These are phyloP conservation scores for Lophotriccus pileatus DNA, from an alignment of 2,797 vertebrate genomes.

Conservation along the genomic window DNA sequence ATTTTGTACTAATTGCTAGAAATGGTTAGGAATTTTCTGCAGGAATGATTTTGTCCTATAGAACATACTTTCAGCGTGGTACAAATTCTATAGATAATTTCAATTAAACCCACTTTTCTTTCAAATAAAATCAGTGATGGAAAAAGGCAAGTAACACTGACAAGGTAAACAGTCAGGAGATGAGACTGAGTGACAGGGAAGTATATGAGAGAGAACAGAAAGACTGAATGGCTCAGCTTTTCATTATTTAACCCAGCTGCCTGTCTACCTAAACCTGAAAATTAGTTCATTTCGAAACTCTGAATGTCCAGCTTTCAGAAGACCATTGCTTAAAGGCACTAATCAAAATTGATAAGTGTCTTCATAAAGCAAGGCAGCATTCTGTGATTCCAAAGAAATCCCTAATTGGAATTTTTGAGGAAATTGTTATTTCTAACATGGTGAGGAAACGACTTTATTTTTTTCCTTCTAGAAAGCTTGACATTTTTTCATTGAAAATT, in stretches of 20 bases:
- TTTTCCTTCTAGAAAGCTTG: accelerated
- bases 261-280: neutral
- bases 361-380: neutral
- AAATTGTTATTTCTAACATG: neutral
- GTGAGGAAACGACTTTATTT: accelerated
- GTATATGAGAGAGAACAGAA: neutral
- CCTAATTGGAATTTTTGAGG: neutral
- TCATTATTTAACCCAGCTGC: neutral
- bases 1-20: neutral
- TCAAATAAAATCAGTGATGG: neutral
- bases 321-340: neutral
- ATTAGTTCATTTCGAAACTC: neutral
- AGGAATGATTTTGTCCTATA: neutral
- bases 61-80: neutral
- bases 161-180: neutral
- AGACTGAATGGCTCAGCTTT: neutral
- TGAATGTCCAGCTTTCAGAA: neutral
- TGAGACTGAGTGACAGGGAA: neutral
- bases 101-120: neutral
- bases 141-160: neutral
- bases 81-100: neutral
- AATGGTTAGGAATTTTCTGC: neutral
- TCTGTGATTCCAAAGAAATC: neutral
- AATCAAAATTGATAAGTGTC: neutral
- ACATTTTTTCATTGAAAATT: neutral